Conservation (phyloP, 2,888 invertebrate genomes). For the Drosophila pseudotakahashii region DNA sequence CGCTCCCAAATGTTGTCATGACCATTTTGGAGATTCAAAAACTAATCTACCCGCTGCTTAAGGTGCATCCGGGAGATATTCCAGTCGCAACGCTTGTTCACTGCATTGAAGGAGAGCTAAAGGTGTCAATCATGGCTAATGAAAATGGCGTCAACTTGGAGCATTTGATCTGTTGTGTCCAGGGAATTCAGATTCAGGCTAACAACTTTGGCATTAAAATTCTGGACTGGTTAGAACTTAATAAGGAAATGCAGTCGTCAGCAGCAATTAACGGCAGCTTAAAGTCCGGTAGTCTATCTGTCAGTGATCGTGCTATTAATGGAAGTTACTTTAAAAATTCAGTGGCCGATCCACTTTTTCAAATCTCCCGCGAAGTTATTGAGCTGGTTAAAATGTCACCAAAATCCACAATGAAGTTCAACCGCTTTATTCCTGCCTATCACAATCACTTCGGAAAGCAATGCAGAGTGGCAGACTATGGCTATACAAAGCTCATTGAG, state of each 20-base stretch:
- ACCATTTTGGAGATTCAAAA: constrained; percentile 83
- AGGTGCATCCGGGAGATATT: constrained; percentile 83
- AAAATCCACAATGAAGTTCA: constrained; percentile 92
- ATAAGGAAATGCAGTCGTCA: constrained; percentile 80
- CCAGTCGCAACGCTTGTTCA: constrained; percentile 83
- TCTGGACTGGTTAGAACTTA: constrained; percentile 81
- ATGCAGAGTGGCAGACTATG: constrained; percentile 97
- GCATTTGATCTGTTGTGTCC: constrained; percentile 93
- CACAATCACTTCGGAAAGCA: constrained; percentile 98
- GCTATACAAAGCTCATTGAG: constrained; percentile 96
- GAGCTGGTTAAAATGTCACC: constrained; percentile 93
- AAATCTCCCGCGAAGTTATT: constrained; percentile 94
- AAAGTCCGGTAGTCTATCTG: constrained; percentile 21
- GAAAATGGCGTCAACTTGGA: constrained; percentile 93
- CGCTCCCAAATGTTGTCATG: constrained; percentile 86
- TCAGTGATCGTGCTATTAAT: constrained; percentile 52
- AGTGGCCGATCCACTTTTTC: constrained; percentile 84
- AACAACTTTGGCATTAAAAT: constrained; percentile 84
- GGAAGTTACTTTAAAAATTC: constrained; percentile 76
- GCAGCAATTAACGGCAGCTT: constrained; percentile 4
- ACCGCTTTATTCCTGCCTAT: constrained; percentile 96
- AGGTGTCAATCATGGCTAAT: constrained; percentile 76
- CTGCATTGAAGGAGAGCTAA: constrained; percentile 82
- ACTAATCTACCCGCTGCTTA: constrained; percentile 82
- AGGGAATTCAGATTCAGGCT: constrained; percentile 87